These are phyloP conservation scores for Gryllus bimaculatus DNA, from an alignment of 1,140 invertebrate species.

Conservation along the genomic window DNA sequence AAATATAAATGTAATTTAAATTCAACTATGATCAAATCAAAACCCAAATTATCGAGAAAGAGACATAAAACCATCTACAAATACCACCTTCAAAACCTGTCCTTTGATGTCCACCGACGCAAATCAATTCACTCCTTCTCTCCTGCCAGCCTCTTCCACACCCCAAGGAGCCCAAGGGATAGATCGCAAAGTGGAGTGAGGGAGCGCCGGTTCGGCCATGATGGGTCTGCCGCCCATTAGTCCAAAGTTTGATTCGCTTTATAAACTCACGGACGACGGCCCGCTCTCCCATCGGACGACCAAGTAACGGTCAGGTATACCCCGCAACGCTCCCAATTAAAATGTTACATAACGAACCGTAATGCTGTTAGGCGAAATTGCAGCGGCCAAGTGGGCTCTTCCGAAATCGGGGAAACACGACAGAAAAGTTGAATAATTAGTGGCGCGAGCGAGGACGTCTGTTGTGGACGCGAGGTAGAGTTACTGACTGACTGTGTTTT, in stretches of 20 bases:
- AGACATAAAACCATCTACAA: neutral
- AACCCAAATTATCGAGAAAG: no score
- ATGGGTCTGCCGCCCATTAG: neutral
- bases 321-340: neutral
- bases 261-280: neutral
- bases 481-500: neutral
- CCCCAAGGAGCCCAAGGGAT: neutral
- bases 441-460: no score
- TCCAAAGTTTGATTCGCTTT: conserved; percentile 4
- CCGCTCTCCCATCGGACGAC: neutral
- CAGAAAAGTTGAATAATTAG: conserved; percentile 1
- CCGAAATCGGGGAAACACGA: neutral
- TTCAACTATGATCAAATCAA: no score
- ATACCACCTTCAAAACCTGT: no score
- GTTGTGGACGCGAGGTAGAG: neutral
- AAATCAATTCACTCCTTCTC: no score
- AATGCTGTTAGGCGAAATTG: neutral
- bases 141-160: no score
- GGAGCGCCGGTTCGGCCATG: neutral
- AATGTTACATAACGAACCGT: neutral
- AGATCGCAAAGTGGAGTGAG: neutral
- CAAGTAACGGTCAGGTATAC: neutral
- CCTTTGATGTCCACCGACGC: no score
- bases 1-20: no score
- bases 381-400: neutral